Evolutionary conservation across 1,140 invertebrate species (phyloP).

Genomic region (Triops longicaudatus): DNA sequence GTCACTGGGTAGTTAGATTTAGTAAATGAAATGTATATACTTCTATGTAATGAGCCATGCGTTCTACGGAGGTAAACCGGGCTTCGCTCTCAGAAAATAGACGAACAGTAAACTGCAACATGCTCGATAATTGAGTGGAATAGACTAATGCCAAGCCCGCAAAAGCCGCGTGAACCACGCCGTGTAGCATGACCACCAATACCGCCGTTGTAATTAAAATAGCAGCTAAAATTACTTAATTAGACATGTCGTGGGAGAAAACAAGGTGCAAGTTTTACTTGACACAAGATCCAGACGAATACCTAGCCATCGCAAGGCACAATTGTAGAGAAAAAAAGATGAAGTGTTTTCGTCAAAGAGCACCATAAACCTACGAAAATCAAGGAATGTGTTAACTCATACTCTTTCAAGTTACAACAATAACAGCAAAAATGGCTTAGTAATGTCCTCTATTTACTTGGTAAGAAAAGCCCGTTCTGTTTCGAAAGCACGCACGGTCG

Average conservation of each 20-base stretch:
- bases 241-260: slow-evolving; percentile 19
- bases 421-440: slow-evolving; percentile 20
- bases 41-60: slow-evolving; percentile 46
- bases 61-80: slow-evolving; percentile 55
- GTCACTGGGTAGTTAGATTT: no score
- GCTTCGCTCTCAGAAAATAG: slow-evolving; percentile 56
- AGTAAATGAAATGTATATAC: slow-evolving; percentile 24
- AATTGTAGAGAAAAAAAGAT: slow-evolving; percentile 48
- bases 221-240: slow-evolving; percentile 36
- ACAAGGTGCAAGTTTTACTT: slow-evolving; percentile 32
- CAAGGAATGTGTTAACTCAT: not conserved
- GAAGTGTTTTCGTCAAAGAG: slow-evolving; percentile 48
- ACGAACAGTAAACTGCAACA: slow-evolving; percentile 57
- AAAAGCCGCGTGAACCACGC: slow-evolving; percentile 48
- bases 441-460: slow-evolving; percentile 39
- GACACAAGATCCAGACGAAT: slow-evolving; percentile 53
- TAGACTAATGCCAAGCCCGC: slow-evolving; percentile 60
- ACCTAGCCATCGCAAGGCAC: slow-evolving; percentile 58
- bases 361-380: slow-evolving; percentile 44
- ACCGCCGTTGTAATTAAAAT: slow-evolving; percentile 47
- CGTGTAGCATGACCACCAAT: slow-evolving; percentile 49
- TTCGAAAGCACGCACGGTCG: slow-evolving; percentile 54
- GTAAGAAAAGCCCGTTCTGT: slow-evolving; percentile 46
- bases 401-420: no score
- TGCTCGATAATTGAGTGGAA: slow-evolving; percentile 53